Percentiles rank a stretch among this genome's conserved stretches.
Conservation (phyloP, 2,113 vertebrate genomes). For the Pionites leucogaster region DNA sequence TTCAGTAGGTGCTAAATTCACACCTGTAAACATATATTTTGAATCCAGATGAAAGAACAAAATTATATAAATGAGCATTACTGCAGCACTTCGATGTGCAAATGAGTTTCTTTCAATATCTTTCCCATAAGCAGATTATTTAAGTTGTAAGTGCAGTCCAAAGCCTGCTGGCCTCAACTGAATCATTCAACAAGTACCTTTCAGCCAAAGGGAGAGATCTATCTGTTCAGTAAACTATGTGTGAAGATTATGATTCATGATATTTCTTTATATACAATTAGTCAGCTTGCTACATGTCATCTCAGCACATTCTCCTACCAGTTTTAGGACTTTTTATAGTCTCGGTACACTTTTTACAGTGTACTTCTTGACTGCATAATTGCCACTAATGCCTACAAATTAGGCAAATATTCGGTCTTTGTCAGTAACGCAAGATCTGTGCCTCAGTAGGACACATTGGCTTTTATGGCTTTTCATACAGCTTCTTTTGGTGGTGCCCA, state of each 20-base stretch:
- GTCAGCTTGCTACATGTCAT: not conserved
- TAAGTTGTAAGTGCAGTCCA: not conserved
- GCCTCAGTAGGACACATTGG: accelerated
- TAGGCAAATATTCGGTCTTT: not conserved
- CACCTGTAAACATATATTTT: not conserved
- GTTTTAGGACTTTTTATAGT: not conserved
- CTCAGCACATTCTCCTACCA: not conserved
- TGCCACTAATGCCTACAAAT: not conserved
- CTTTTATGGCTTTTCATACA: not conserved
- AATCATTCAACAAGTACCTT: not conserved
- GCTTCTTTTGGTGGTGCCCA: not conserved
- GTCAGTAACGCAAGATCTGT: accelerated
- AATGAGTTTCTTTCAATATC: not conserved
- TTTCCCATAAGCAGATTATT: not conserved
- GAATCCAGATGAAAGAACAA: not conserved
- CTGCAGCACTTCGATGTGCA: not conserved
- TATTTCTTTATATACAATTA: not conserved
- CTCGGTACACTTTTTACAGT: not conserved
- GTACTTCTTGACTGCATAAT: not conserved
- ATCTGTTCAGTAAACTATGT: not conserved
- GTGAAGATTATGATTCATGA: not conserved
- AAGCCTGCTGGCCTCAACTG: not conserved
- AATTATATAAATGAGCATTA: not conserved
- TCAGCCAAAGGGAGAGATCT: not conserved
- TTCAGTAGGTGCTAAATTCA: not conserved